A percentile compares a stretch with the other conserved stretches of the same genome.
These are phyloP conservation scores for Lamproptera curius DNA, from an alignment of 2,888 invertebrate species.

Conservation along the genomic window DNA sequence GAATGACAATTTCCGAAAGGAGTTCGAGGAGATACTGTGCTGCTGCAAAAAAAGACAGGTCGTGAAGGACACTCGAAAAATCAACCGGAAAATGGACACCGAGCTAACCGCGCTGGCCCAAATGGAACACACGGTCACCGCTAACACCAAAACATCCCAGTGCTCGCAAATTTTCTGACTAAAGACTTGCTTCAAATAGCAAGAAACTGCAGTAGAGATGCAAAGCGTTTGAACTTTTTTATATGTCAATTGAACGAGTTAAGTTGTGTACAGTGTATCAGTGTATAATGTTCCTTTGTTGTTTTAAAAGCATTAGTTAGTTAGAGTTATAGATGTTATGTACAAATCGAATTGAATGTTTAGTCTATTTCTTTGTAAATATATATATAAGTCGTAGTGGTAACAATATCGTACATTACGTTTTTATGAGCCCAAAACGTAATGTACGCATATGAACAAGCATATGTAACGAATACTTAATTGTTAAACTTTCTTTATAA, in stretches of 20 bases:
- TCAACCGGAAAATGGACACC: slow-evolving; percentile 63
- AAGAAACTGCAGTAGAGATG: slow-evolving; percentile 58
- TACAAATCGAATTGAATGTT: slow-evolving; percentile 6
- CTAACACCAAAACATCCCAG: slow-evolving; percentile 69
- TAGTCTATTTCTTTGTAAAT: slow-evolving; percentile 24
- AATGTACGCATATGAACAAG: slow-evolving; percentile 38
- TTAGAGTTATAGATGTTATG: slow-evolving; percentile 26
- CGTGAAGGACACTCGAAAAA: slow-evolving; percentile 54
- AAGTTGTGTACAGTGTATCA: slow-evolving; percentile 30
- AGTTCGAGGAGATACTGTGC: slow-evolving; percentile 89
- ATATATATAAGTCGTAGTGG: slow-evolving; percentile 22
- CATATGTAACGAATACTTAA: slow-evolving; percentile 2
- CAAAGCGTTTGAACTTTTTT: slow-evolving; percentile 53
- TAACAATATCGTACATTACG: slow-evolving; percentile 51
- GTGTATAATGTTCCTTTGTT: slow-evolving; percentile 59
- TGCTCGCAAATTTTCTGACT: slow-evolving; percentile 78
- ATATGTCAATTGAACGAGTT: slow-evolving; percentile 39
- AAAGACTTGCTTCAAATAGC: slow-evolving; percentile 72
- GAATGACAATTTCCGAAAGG: slow-evolving; percentile 95
- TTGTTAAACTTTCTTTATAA: slow-evolving; percentile 9
- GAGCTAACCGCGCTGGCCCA: slow-evolving; percentile 66
- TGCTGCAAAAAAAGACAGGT: slow-evolving; percentile 65
- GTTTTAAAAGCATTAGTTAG: not conserved
- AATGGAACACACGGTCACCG: slow-evolving; percentile 65
- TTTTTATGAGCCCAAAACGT: slow-evolving; percentile 74